Base-by-base conservation (phyloP, 2,797 vertebrate species). In the Sebastes miniatus region DNA sequence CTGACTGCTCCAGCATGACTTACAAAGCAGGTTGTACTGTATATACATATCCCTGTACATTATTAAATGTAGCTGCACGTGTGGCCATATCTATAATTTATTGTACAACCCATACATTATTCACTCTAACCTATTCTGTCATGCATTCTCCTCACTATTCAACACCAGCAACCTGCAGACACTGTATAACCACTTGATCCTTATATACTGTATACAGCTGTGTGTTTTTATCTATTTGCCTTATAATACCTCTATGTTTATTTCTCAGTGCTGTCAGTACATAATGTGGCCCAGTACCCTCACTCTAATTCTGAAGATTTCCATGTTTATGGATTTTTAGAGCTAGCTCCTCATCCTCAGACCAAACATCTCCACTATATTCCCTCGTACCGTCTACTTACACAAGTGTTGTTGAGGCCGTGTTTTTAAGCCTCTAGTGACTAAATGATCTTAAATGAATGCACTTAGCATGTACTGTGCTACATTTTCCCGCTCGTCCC, bases 391-490 rank as follows among this genome's bases (percentile, higher is more conserved):
- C 25, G 2, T 20, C 65, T 31, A 3, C 27, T 32, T n/a, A 31
- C 22, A 16, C 22, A 25, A 10, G 13, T 67, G 43, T 6, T n/a
- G 32, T 34, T 22, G n/a, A 39, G 16, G 29, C 25, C 25, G 4
- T 57, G 34, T 56, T 69, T 47, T 66, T 9, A 31, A 16, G 8
- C 29, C 74, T 64, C 43, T 8, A 0, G 54, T 29, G 77, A 43
- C 25, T 50, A 25, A 34, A 43, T 14, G 68, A 67, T 65, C 18
- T 13, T 29, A 58, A 69, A 77, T 71, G 8, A 18, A 83, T 76
- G 68, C 73, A 83, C 56, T 80, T 77, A 63, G n/a, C 78, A 61
- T 80, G 77, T 73, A 9, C 36, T 3, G 59, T 29, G 18, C 14
- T 32, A 43, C 43, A 32, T 85, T 27, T 79, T 59, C 27, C 59